phyloP scores from a whole-genome alignment of 1,140 invertebrate species.

The Achroia grisella region DNA sequence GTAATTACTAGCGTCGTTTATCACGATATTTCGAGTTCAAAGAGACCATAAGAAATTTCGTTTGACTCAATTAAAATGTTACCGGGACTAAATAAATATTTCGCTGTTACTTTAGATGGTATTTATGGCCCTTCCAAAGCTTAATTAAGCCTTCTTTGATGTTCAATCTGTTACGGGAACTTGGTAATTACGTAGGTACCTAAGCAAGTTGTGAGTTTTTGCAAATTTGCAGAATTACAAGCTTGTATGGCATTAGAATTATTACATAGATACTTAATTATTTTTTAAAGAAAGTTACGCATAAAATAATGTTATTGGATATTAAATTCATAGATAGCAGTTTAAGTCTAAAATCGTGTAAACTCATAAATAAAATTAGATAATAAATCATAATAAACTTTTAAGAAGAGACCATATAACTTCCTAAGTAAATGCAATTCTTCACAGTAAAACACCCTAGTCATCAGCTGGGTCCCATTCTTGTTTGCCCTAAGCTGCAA shows the following conservation, averaged over 20 bases:
- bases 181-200: slow-evolving; percentile 39
- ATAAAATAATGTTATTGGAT: too few relatives aligned
- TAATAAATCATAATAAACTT: too few relatives aligned
- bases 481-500: too few relatives aligned
- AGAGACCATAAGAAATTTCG: slow-evolving; percentile 48
- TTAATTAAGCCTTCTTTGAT: slow-evolving; percentile 66
- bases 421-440: too few relatives aligned
- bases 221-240: slow-evolving; percentile 21
- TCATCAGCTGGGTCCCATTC: too few relatives aligned
- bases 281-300: background rate
- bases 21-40: slow-evolving; percentile 31
- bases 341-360: too few relatives aligned
- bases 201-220: slow-evolving; percentile 25
- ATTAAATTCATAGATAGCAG: too few relatives aligned
- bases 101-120: slow-evolving; percentile 50
- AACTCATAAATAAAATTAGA: too few relatives aligned
- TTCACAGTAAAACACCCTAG: too few relatives aligned
- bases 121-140: slow-evolving; percentile 56
- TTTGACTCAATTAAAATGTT: slow-evolving; percentile 57
- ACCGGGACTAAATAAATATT: slow-evolving; percentile 52
- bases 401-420: too few relatives aligned
- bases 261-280: background rate
- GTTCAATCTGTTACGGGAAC: slow-evolving; percentile 63
- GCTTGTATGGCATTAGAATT: too few relatives aligned
- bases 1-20: slow-evolving; percentile 16